phyloP scores from a whole-genome alignment of 2,888 invertebrate species.

The Troides oblongomaculatus region DNA sequence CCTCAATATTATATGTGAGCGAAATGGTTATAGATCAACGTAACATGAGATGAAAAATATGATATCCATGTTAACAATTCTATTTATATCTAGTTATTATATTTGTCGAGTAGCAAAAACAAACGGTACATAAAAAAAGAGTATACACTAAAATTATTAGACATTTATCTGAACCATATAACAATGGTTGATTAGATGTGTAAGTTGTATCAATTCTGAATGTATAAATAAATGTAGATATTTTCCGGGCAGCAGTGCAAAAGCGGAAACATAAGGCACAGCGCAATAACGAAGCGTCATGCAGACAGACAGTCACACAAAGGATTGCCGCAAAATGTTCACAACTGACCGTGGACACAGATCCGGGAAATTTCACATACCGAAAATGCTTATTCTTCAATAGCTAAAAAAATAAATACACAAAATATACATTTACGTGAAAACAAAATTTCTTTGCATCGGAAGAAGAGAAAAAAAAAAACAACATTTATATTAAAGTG shows the following conservation, averaged over 20 bases:
- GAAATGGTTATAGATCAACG: no score
- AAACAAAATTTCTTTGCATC: constrained; percentile 36
- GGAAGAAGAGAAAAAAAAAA: constrained; percentile 26
- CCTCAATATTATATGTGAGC: no score
- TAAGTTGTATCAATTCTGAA: background rate
- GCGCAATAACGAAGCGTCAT: constrained; percentile 55
- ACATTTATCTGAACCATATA: background rate
- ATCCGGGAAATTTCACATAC: constrained; percentile 79
- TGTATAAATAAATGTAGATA: constrained; percentile 2
- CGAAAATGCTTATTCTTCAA: constrained; percentile 80
- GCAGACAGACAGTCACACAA: constrained; percentile 67
- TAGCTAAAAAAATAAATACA: constrained; percentile 78
- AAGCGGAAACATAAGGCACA: constrained; percentile 13
- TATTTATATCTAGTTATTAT: no score
- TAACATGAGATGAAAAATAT: no score
- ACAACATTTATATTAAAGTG: constrained; percentile 31
- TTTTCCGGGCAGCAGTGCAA: constrained; percentile 36
- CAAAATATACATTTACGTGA: constrained; percentile 74
- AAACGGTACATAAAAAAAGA: background rate
- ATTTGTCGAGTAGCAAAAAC: background rate
- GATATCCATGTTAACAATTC: no score
- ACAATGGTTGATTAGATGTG: constrained; percentile 1
- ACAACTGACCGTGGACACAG: constrained; percentile 76
- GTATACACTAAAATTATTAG: background rate
- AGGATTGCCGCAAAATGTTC: constrained; percentile 60